Base-by-base conservation (phyloP, 92 coral and sea anemone genomes). In the Zoanthus sansibaricus region DNA sequence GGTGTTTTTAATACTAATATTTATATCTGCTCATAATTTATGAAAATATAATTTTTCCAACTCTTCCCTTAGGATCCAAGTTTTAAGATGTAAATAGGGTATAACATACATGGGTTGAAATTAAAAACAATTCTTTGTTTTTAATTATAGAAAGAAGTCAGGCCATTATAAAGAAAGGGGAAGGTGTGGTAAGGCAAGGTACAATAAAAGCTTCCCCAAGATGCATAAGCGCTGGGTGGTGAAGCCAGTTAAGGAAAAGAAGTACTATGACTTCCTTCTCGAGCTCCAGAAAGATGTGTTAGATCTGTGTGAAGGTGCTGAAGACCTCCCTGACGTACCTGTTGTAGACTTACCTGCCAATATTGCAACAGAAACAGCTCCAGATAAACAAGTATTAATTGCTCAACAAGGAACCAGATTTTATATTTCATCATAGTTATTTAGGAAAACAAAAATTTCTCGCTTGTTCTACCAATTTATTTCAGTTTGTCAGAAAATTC, bases 181-280 rank as follows among this genome's bases (percentile, higher is more conserved):
- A 46, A 76, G 82, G 55, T 14, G 82, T 76, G 82, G 82, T 44
- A 64, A 32, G 58, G 82, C 82, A 32, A 76, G 82, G 55, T 76
- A 76, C 82, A 76, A 76, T 56, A 37, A 76, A 30, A 76, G 82
- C 82, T 76, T 76, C 55, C 82, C 82, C 82, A 76, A 76, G 55
- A 76, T 76, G 82, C 82, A 76, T 16, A 76, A 76, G 20, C 82
- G 82, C 82, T 76, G 82, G 82, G 82, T 76, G 55, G 82, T 76
- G 51, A 76, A 76, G 82, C 82, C 82, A 76, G 82, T 76, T 10
- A 76, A 37, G 72, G 74, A 80, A 80, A 58, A 80, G 74, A 64
- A 80, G 75, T 62, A 9, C 7, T 80, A 55, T 14, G 86, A 58
- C 52, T 80, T 80, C 20, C 75, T 80, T 16, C 75, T 25, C 7